Evolutionary conservation across 2,113 vertebrate genomes (phyloP), one percentile per base, ranked within the genome.

Genomic region (Eidolon helvum): DNA sequence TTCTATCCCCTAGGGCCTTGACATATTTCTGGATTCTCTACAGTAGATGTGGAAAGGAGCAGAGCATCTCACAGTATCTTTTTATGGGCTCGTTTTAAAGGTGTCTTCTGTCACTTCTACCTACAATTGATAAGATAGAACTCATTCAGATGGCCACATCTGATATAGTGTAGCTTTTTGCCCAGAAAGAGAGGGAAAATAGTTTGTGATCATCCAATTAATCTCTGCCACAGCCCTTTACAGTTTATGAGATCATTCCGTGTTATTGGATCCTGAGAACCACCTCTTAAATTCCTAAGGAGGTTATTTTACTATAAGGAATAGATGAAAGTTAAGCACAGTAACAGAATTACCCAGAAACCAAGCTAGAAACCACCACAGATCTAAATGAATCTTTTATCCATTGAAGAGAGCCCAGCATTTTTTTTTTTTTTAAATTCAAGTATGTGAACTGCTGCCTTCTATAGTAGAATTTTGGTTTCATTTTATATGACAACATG

Each of bases 141-240:
- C 38, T 35, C 40, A 86, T 45, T 87, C 30, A 78, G 57, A 84
- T 61, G 2, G 5, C 1, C 5, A 24, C 5, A 28, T 4, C 57
- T 61, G 24, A 40, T 28, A 22, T 4, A 26, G 0, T 57, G 1
- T 19, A 66, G 16, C 1, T 53, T 82, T 89, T 43, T 61, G 4
- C 3, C 12, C 16, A 75, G 26, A 40, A 91, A 21, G 6, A 84
- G 26, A 55, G 5, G 19, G 12, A 33, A 72, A 53, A 71, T 71
- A 94, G 5, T 78, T 80, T 90, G 26, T 90, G 30, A 96, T 38
- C 7, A 94, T 66, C 71, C 22, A 65, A 19, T 16, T 4, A 45
- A 26, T 95, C 53, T 91, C n/a, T 82, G 5, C 57, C 38, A 74
- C 3, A 84, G 21, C 3, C 1, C 24, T 82, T 79, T 91, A 66